Evolutionary conservation across 2,797 vertebrate species (phyloP), one percentile per base, ranked within the genome.

Genomic region (Spinibarbus caldwelli): DNA sequence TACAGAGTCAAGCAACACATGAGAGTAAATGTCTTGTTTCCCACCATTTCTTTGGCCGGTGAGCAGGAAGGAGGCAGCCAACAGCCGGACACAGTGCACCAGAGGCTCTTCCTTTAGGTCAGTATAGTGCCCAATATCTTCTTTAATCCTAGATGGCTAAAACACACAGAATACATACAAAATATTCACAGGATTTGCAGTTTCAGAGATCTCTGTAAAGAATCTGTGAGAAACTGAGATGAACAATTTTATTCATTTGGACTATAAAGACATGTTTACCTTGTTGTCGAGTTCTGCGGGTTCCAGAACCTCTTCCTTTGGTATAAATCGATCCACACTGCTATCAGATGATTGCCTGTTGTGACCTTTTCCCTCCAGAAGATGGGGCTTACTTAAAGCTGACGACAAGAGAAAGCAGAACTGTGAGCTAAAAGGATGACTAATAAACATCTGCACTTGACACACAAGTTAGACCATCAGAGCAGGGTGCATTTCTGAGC

Each of bases 1-100:
- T 34, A 52, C 45, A 14, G 17, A 75, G 29, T 34, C 15, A 78
- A 26, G 8, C 8, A 59, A 64, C 57, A 59, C n/a, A 34, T 10
- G 21, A 77, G 21, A 77, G 12, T 9, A n/a, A 14, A 57, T 17
- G 21, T 36, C 5, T 41, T 21, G 1, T 38, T 73, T 49, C 93
- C 89, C 86, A 99, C 98, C 97, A 67, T 96, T 96, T 87, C 95
- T 98, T 78, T 96, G 94, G 66, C 98, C 97, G 0, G 96, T 97
- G 49, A 99, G 95, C 31, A 99, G 92, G 89, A 99, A 99, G 11
- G 97, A 99, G 15, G 97, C 98, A 0, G 97, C 96, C 8, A 99
- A 94, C 82, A 99, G 97, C 45, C 98, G 94, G 21, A 98, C 96
- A 4, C 98, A 99, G 86, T 99, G 97, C 82, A 98, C 94, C n/a